Percentiles rank a stretch among this genome's conserved stretches.
phyloP scores from a whole-genome alignment of 2,888 invertebrate genomes.

The Drosophila borborema region DNA sequence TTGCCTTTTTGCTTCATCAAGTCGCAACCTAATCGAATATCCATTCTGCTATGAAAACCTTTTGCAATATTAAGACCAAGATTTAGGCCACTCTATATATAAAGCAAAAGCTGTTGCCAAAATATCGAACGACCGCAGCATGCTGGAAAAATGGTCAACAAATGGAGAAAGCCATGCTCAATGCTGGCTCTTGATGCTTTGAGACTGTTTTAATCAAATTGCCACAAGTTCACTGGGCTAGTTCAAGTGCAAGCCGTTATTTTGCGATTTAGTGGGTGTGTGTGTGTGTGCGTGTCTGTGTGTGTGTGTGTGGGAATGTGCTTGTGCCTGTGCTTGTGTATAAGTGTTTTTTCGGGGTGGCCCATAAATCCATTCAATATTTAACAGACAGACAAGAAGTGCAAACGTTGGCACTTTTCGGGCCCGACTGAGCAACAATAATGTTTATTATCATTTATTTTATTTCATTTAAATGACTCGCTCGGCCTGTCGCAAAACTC shows the following conservation, averaged over 20 bases:
- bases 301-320: constrained; percentile 6
- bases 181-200: constrained; percentile 41
- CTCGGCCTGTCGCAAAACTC: constrained; percentile 49
- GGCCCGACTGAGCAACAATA: constrained; percentile 61
- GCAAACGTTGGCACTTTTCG: constrained; percentile 74
- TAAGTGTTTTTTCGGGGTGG: constrained; percentile 22
- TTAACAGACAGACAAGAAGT: constrained; percentile 67
- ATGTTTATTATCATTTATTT: constrained; percentile 81
- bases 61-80: not conserved
- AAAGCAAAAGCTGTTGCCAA: constrained; percentile 14
- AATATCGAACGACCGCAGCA: constrained; percentile 31
- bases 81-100: constrained; percentile 1
- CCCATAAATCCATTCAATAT: constrained; percentile 74
- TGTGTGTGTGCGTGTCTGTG: not conserved
- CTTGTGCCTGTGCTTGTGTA: constrained; percentile 12
- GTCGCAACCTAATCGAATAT: not conserved
- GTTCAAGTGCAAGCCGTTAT: constrained; percentile 64
- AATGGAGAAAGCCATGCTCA: constrained; percentile 49
- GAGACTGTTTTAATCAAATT: constrained; percentile 74
- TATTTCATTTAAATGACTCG: constrained; percentile 79
- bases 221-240: constrained; percentile 53
- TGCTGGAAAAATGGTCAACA: constrained; percentile 45
- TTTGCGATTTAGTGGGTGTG: constrained; percentile 47
- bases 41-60: constrained; percentile 1
- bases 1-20: not conserved